phyloP scores from a whole-genome alignment of 2,888 invertebrate genomes.

The Resseliella maxima region DNA sequence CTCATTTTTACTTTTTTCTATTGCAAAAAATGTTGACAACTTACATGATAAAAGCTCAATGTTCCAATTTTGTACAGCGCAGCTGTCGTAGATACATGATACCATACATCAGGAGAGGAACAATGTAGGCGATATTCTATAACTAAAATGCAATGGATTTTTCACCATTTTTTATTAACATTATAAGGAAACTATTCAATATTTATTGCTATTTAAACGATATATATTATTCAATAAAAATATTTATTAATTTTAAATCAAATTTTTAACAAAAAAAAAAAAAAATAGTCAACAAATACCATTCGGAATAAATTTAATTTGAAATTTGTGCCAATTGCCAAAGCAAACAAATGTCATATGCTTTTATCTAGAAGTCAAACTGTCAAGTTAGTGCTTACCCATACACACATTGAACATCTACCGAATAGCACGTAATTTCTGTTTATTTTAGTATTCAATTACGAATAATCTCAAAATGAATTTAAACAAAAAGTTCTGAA shows the following conservation, averaged over 20 bases:
- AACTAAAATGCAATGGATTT: not conserved
- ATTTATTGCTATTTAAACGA: too few species aligned
- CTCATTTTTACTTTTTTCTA: not conserved
- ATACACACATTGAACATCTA: not conserved
- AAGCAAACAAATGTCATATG: conserved; percentile 18
- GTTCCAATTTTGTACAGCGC: conserved; percentile 7
- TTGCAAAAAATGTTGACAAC: conserved; percentile 12
- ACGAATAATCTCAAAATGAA: not conserved
- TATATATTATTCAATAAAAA: too few species aligned
- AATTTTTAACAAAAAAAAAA: too few species aligned
- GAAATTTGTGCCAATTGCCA: not conserved
- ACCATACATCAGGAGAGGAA: not conserved
- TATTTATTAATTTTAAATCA: too few species aligned
- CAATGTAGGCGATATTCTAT: not conserved
- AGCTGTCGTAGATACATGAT: conserved; percentile 1
- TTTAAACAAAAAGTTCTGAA: not conserved
- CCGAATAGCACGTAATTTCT: not conserved
- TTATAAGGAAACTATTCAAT: too few species aligned
- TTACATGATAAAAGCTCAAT: conserved; percentile 51
- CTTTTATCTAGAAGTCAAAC: not conserved
- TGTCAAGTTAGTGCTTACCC: not conserved
- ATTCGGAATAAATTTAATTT: not conserved
- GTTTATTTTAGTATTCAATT: not conserved
- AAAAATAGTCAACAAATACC: not conserved
- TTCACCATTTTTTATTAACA: too few species aligned